phyloP scores from a whole-genome alignment of 1,140 invertebrate species.

The Drosophila bifasciata region DNA sequence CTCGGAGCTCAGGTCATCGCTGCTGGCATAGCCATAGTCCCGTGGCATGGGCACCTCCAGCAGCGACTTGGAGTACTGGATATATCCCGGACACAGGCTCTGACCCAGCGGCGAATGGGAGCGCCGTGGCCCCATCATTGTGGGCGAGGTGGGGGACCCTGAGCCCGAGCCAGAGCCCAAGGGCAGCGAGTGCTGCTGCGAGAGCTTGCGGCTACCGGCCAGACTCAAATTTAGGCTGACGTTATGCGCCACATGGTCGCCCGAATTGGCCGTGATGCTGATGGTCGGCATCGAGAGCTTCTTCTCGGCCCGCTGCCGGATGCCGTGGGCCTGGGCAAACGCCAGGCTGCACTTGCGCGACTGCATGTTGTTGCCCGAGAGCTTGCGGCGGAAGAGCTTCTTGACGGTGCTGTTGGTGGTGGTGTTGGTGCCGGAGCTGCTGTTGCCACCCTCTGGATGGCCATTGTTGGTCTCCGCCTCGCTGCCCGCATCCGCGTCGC shows the following conservation, averaged over 20 bases:
- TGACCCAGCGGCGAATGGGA: conserved; percentile 72
- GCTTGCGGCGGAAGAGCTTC: conserved; percentile 75
- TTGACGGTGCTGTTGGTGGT: conserved; percentile 27
- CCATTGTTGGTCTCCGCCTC: conserved; percentile 41
- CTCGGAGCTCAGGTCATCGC: conserved; percentile 94
- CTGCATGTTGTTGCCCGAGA: conserved; percentile 70
- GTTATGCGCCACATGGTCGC: conserved; percentile 50
- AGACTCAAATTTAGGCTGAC: conserved; percentile 11
- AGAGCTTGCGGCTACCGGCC: conserved; percentile 42
- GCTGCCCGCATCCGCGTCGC: conserved; percentile 50
- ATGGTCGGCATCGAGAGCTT: conserved; percentile 76
- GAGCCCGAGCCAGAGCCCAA: conserved; percentile 6
- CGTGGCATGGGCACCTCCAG: conserved; percentile 89
- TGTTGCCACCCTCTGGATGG: not conserved
- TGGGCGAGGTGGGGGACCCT: conserved; percentile 3
- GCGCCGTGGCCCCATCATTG: conserved; percentile 37
- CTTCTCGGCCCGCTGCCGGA: conserved; percentile 65
- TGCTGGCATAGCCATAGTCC: conserved; percentile 93
- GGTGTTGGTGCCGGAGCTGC: not conserved
- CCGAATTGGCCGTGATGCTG: conserved; percentile 67
- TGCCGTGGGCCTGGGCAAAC: conserved; percentile 82
- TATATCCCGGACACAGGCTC: conserved; percentile 87
- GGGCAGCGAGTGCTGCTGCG: conserved; percentile 49
- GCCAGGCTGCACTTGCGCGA: conserved; percentile 76
- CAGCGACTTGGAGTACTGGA: conserved; percentile 91